Percentiles rank a stretch among this genome's conserved stretches.
Evolutionary conservation across 2,797 vertebrate species (phyloP).

Genomic region (Coendou prehensilis): DNA sequence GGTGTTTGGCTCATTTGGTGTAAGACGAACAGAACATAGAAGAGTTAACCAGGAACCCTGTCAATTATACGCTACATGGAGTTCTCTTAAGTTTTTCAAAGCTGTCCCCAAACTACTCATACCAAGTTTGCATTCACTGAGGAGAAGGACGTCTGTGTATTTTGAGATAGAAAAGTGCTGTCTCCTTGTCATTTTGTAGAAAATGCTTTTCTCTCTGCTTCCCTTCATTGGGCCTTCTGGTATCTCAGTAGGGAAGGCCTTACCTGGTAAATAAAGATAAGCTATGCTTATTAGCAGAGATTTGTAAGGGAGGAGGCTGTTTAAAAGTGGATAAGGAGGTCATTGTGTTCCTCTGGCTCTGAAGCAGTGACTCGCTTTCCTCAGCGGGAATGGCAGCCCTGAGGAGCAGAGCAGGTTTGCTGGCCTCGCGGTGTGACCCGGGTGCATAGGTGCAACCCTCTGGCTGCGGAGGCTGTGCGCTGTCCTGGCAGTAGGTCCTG

Average conservation of each 20-base stretch:
- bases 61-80: background rate
- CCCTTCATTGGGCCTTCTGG: constrained; percentile 21
- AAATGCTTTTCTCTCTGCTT: background rate
- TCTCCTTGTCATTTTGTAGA: constrained; percentile 48
- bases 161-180: constrained; percentile 71
- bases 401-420: background rate
- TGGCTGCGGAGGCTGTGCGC: constrained; percentile 59
- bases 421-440: background rate
- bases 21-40: background rate
- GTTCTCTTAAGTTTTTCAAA: constrained; percentile 52
- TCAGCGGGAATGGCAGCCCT: background rate
- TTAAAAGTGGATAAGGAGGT: constrained; percentile 78
- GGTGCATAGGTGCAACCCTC: background rate
- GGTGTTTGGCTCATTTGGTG: background rate
- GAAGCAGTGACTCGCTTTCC: constrained; percentile 63
- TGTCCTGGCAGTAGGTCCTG: constrained; percentile 58
- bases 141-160: constrained; percentile 65
- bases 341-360: constrained; percentile 67
- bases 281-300: constrained; percentile 80
- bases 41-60: background rate
- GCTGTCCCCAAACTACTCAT: background rate
- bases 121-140: constrained; percentile 37
- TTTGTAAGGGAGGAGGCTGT: constrained; percentile 78
- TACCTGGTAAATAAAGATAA: constrained; percentile 83
- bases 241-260: constrained; percentile 61